Evolutionary conservation across 2,113 vertebrate species (phyloP), one percentile per base, ranked within the genome.

Genomic region (Pelecanoides urinatrix): DNA sequence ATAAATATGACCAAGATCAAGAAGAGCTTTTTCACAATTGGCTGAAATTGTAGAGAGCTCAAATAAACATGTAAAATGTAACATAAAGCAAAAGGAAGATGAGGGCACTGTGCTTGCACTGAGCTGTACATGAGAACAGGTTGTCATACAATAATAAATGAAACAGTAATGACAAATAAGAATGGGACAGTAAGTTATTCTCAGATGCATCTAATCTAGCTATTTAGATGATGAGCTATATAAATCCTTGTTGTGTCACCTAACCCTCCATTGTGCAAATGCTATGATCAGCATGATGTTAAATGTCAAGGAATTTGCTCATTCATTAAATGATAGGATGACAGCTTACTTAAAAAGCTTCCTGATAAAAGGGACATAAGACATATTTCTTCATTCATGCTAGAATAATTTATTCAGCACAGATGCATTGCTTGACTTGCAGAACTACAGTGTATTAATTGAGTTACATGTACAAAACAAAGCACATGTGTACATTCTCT

Each of bases 171-270:
- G 65, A 83, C 78, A 93, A 94, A 59, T 38, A 77, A 53, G 34
- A 76, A 45, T 40, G 58, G 40, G 66, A 36, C 34, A 30, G 30
- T 44, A 90, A 82, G 29, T 79, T 88, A 47, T 75, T 88, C 36
- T 92, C 36, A 79, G 81, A 79, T 82, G 49, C 70, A 72, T 79
- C 56, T 92, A 78, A 94, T 75, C 45, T 85, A 87, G 19, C 81
- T 70, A 16, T 86, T 96, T 88, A 86, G 40, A 68, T 50, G 71
- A 93, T 53, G 50, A 88, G 45, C 82, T 26, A 14, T 53, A 93
- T 70, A 95, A 93, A 94, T 79, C 75, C 67, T 88, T 76, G 47
- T 56, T 82, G 70, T 92, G 78, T 78, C 84, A 88, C 20, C 81
- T 70, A 91, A 75, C 15, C 7, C 40, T 85, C 25, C 45, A 20